These are phyloP conservation scores for Loris lydekkerianus DNA, from an alignment of 2,797 vertebrate genomes.

Conservation along the genomic window DNA sequence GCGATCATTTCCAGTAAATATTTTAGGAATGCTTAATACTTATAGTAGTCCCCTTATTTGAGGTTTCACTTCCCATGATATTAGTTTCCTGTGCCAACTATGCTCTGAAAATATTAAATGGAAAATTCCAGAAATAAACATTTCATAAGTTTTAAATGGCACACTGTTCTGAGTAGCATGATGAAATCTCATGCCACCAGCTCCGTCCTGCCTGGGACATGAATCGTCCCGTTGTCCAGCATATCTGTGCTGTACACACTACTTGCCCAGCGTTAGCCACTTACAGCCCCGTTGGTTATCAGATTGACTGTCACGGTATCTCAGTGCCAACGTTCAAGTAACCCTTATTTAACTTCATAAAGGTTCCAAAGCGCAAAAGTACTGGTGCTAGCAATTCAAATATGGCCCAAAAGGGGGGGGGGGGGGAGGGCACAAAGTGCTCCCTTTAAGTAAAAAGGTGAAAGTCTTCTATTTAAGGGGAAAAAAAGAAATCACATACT, in stretches of 20 bases:
- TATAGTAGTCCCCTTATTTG: neutral
- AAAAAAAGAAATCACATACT: neutral
- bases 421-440: neutral
- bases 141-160: neutral
- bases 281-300: neutral
- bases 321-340: neutral
- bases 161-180: neutral
- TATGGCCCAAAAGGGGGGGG: neutral
- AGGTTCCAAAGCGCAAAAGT: neutral
- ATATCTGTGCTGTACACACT: neutral
- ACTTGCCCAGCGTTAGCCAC: neutral
- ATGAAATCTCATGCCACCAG: neutral
- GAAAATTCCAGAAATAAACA: neutral
- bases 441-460: neutral
- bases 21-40: neutral
- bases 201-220: neutral
- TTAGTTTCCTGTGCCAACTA: neutral
- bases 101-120: neutral
- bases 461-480: neutral
- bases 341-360: neutral
- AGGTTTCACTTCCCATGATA: neutral
- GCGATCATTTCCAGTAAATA: neutral
- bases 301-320: neutral
- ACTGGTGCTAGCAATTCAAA: neutral
- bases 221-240: neutral